A percentile compares a stretch with the other conserved stretches of the same genome.
These are phyloP conservation scores for Platichthys stellatus DNA, from an alignment of 2,113 vertebrate genomes.

Conservation along the genomic window DNA sequence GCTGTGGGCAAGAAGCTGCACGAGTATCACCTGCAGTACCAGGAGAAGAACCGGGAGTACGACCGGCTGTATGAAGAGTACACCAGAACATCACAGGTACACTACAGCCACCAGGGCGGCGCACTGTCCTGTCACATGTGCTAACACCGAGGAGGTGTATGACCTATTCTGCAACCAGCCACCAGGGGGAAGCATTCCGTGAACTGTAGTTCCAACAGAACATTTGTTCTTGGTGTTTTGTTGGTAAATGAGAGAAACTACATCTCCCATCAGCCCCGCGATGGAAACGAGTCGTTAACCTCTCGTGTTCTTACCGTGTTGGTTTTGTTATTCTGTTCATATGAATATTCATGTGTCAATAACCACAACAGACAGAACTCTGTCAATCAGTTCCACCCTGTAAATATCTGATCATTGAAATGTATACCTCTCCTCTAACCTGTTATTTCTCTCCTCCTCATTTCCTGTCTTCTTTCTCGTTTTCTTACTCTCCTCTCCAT, in stretches of 20 bases:
- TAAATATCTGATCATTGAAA: not conserved
- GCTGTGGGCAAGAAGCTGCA: constrained; percentile 98
- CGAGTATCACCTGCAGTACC: constrained; percentile 97
- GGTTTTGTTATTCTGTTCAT: no score
- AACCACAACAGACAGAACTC: no score
- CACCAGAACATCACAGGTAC: constrained; percentile 94
- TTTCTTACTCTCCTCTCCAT: not conserved
- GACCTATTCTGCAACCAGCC: not conserved
- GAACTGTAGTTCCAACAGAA: not conserved
- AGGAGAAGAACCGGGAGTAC: constrained; percentile 98
- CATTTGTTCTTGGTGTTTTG: not conserved
- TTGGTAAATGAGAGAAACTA: no score
- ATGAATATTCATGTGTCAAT: no score
- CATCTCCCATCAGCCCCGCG: no score
- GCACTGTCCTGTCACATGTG: not conserved
- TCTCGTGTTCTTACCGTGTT: no score
- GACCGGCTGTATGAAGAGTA: constrained; percentile 99
- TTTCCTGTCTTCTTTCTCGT: no score
- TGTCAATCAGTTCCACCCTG: no score
- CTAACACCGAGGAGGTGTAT: not conserved
- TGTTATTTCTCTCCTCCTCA: not conserved
- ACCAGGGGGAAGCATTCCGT: not conserved
- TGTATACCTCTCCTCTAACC: not conserved
- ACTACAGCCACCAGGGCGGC: no score
- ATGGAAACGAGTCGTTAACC: no score